A percentile compares a stretch with the other conserved stretches of the same genome.
These are phyloP conservation scores for Macrochelys suwanniensis DNA, from an alignment of 2,797 vertebrate species.

Conservation along the genomic window DNA sequence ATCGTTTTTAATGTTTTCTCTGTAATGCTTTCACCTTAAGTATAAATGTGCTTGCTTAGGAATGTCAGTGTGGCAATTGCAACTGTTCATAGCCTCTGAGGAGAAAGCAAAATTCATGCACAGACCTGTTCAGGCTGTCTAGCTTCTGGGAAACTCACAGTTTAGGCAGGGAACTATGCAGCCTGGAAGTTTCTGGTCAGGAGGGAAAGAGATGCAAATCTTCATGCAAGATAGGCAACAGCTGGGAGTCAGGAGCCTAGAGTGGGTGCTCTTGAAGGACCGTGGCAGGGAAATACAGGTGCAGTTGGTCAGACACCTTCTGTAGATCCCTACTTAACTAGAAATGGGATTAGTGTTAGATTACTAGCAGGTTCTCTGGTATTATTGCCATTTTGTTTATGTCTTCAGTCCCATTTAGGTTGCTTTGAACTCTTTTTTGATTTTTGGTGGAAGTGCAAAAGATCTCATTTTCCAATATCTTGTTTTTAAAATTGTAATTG, in stretches of 20 bases:
- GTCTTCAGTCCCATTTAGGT: neutral
- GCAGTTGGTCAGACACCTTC: neutral
- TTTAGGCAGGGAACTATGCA: neutral
- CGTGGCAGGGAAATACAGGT: neutral
- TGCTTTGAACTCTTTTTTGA: neutral
- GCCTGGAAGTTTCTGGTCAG: neutral
- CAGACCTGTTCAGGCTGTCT: neutral
- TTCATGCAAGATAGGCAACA: neutral
- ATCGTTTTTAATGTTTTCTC: neutral
- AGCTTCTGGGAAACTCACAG: too few species aligned
- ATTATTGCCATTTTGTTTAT: neutral
- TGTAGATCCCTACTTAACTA: neutral
- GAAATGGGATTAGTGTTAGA: neutral
- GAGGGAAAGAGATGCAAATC: neutral
- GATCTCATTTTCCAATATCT: neutral
- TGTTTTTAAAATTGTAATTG: neutral
- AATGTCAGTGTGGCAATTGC: neutral
- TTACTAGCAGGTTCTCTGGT: neutral
- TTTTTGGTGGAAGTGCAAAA: neutral
- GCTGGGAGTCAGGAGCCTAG: neutral
- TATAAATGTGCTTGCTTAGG: neutral
- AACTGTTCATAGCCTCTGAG: neutral
- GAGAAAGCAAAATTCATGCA: neutral
- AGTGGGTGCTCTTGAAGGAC: neutral
- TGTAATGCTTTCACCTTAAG: neutral